Evolutionary conservation across 2,113 vertebrate genomes (phyloP), one percentile per base, ranked within the genome.

Genomic region (Python bivittatus): DNA sequence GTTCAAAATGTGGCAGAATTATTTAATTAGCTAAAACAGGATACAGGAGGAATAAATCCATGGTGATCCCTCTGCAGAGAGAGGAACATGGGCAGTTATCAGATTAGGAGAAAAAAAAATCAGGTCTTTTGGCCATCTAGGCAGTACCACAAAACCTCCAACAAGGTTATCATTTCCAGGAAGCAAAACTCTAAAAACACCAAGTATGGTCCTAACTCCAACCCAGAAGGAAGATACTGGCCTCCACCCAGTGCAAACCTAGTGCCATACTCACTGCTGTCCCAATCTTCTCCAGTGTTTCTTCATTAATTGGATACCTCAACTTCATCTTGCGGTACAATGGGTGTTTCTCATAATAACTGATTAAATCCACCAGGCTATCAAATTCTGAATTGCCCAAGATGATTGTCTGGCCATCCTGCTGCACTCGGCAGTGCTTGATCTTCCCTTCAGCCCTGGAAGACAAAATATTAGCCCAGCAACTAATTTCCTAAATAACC

Each of bases 241-340:
- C 42, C 27, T 38, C 48, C 22, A 88, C 56, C 44, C n/a, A 10
- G 7, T 33, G 79, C 58, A 90, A 27, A 0, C 0, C 17, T 25
- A 0, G 0, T 20, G 48, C 86, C 54, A 29, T 23, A 96, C 99
- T 98, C 96, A 99, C 99, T 89, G 99, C 99, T 0, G 99, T 99
- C 95, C 99, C 99, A 0, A 99, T 99, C 98, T 99, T 99, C 97
- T 99, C 99, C 98, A 99, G 98, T 0, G 99, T 99, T 97, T 99
- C 99, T 97, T 99, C 99, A 0, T 99, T 99, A 98, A 99, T 99
- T 94, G 99, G 99, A 91, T 99, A 99, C 64, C 99, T 98, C 93
- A 99, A 98, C 95, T 99, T 99, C 99, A 99, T 99, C 97, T 99
- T 99, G 91, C 99, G 98, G 97, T 99, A 99, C 60, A 99, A 97